phyloP scores from a whole-genome alignment of 2,113 vertebrate genomes.

The Callipepla californica region DNA sequence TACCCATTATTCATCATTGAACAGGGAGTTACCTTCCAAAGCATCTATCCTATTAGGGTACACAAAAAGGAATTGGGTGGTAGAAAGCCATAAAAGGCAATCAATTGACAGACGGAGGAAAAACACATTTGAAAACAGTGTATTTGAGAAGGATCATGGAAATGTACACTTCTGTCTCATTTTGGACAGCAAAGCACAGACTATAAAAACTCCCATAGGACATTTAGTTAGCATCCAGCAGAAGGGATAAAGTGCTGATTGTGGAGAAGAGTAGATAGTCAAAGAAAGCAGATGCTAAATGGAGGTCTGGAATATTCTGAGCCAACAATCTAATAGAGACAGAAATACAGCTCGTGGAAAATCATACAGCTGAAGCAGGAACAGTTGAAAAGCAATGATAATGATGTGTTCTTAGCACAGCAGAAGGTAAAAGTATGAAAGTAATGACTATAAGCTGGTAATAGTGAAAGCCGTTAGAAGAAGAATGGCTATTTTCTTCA shows the following conservation, averaged over 20 bases:
- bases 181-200: background rate
- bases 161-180: background rate
- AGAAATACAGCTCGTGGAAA: background rate
- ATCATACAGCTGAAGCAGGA: background rate
- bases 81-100: background rate
- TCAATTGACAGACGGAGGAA: background rate
- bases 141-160: background rate
- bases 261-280: background rate
- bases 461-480: background rate
- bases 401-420: conserved; percentile 25
- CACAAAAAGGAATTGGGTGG: background rate
- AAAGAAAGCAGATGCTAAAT: background rate
- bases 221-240: background rate
- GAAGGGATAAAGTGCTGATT: background rate
- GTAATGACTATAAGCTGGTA: background rate
- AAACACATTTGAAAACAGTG: background rate
- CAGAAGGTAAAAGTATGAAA: conserved; percentile 32
- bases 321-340: background rate
- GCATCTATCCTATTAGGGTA: background rate
- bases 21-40: background rate
- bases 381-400: conserved; percentile 16
- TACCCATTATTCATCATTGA: background rate
- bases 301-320: background rate
- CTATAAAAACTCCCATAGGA: background rate
- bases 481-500: background rate